A percentile compares a stretch with the other conserved stretches of the same genome.
phyloP scores from a whole-genome alignment of 2,797 vertebrate species.

The Muscicapa striata region DNA sequence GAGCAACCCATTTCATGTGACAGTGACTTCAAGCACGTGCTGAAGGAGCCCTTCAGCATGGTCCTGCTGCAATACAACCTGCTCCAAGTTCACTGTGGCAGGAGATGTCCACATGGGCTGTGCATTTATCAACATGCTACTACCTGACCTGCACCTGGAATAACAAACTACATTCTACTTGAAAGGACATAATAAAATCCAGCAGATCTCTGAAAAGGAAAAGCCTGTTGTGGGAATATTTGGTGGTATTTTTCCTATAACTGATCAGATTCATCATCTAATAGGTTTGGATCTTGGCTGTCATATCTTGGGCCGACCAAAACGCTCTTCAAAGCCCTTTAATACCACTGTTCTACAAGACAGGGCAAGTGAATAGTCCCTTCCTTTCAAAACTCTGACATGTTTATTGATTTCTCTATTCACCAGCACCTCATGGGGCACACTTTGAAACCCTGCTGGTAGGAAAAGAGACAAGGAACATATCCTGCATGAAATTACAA shows the following conservation, averaged over 20 bases:
- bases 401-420: slow-evolving; percentile 16
- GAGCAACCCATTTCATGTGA: not conserved
- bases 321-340: not conserved
- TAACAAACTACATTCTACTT: not conserved
- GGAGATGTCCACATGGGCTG: not conserved
- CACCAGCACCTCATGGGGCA: slow-evolving; percentile 27
- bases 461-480: slow-evolving; percentile 40
- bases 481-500: slow-evolving; percentile 43
- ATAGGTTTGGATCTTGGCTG: not conserved
- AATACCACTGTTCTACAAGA: not conserved
- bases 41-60: not conserved
- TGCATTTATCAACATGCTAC: not conserved
- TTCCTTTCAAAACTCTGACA: not conserved
- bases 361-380: not conserved
- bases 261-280: not conserved
- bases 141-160: not conserved
- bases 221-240: not conserved
- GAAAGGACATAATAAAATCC: not conserved
- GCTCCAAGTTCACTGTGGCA: not conserved
- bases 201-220: not conserved
- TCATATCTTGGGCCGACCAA: not conserved
- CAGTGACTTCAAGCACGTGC: not conserved
- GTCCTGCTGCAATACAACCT: not conserved
- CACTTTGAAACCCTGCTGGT: not conserved
- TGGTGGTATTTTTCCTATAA: not conserved